Evolutionary conservation across 2,888 invertebrate species (phyloP), one percentile per base, ranked within the genome.

Genomic region (Nomada flava): DNA sequence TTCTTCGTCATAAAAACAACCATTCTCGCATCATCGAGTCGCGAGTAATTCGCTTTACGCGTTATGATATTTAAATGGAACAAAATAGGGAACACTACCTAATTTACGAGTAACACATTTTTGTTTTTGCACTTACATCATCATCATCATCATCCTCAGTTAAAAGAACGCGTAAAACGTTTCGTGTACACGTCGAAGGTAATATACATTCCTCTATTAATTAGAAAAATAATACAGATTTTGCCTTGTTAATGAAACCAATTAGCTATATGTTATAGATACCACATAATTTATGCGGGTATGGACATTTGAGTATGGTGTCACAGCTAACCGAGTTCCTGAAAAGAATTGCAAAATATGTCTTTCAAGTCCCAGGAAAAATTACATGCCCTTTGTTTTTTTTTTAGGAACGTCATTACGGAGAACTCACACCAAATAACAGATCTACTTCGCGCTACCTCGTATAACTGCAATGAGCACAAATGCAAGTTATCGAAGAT

Each of bases 161-260:
- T 57, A 72, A 76, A 83, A 79, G 79, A 84, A 76, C 76, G 70
- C 81, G 36, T 76, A 77, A 77, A 67, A 74, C 55, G 52, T 79
- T 67, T 53, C 64, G 76, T 63, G 77, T 76, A 85, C 79, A 78
- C 81, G 57, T 84, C 81, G 50, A 83, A 69, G 74, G 79, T 84
- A 80, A 79, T 85, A 86, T 83, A 88, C 82, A 86, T 70, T 76
- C 83, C 85, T 88, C 89, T 90, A 89, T 80, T 91, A 91, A 90
- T 92, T 92, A 92, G 89, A 93, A 93, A 93, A 93, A 93, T 93
- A 93, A 93, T 92, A 93, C 91, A 89, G 85, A 88, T 89, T 90
- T 90, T 80, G 85, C 67, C 81, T 85, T 88, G 89, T 89, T 83
- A 87, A 89, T 91, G 90, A 90, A 91, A 92, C 92, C 86, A 91